Evolutionary conservation across 2,888 invertebrate genomes (phyloP).

Genomic region (Melinopterus prodromus): DNA sequence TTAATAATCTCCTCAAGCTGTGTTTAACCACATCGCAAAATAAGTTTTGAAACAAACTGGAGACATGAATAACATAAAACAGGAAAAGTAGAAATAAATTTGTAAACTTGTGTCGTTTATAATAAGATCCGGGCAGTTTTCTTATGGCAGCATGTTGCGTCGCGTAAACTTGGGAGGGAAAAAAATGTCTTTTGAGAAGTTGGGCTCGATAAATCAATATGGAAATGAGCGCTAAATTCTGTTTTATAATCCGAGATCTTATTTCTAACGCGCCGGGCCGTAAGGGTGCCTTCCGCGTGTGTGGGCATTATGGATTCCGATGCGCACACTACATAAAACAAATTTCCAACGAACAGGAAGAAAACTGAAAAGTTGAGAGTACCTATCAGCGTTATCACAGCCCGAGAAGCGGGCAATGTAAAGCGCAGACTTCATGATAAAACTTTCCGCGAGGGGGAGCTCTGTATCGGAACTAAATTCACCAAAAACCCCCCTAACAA

Average conservation of each 20-base stretch:
- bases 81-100: background rate
- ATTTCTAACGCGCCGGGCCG: background rate
- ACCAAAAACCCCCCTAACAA: slow-evolving; percentile 31
- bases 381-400: slow-evolving; percentile 46
- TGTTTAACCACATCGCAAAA: background rate
- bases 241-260: slow-evolving; percentile 13
- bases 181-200: background rate
- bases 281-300: slow-evolving; percentile 8
- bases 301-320: slow-evolving; percentile 42
- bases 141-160: slow-evolving; percentile 16
- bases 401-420: slow-evolving; percentile 38
- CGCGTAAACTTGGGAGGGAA: background rate
- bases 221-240: slow-evolving; percentile 11
- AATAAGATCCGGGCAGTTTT: background rate
- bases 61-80: background rate
- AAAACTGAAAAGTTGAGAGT: slow-evolving; percentile 42
- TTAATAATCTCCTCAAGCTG: background rate
- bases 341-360: slow-evolving; percentile 41
- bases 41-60: slow-evolving; percentile 5
- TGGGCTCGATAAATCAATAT: background rate
- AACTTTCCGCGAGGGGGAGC: slow-evolving; percentile 39
- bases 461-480: slow-evolving; percentile 43
- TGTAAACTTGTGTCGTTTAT: slow-evolving; percentile 23
- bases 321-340: slow-evolving; percentile 41
- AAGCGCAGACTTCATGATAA: slow-evolving; percentile 44